These are phyloP conservation scores for Trichomycterus rosablanca DNA, from an alignment of 2,113 vertebrate genomes.

Conservation along the genomic window DNA sequence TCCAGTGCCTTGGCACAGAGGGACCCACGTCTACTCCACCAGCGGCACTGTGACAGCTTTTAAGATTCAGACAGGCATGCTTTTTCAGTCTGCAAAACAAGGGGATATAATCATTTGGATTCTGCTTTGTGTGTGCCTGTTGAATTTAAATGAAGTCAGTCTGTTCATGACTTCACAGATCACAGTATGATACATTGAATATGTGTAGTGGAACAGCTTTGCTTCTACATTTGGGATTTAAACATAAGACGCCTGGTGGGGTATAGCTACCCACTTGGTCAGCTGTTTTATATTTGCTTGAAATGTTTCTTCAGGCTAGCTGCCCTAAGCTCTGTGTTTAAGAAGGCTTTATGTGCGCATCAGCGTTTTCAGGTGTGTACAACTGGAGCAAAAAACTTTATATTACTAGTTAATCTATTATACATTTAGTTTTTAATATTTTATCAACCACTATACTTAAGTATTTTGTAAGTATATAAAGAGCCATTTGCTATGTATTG, in stretches of 20 bases:
- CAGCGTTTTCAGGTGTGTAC: no score
- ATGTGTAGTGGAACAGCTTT: no score
- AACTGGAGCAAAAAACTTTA: no score
- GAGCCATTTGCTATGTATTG: no score
- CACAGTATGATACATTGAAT: constrained; percentile 1
- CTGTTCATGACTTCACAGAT: background rate
- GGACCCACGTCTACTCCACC: constrained; percentile 10
- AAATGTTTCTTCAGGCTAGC: background rate
- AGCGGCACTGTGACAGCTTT: constrained; percentile 4
- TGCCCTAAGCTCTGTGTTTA: no score
- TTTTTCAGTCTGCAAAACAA: constrained; percentile 18
- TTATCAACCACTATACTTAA: no score
- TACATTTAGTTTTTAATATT: no score
- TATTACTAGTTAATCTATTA: no score
- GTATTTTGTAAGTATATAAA: no score
- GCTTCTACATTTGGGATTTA: no score
- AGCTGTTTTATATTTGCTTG: background rate
- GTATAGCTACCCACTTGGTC: background rate
- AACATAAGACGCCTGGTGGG: no score
- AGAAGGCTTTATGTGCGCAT: no score
- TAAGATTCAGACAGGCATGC: constrained; percentile 5
- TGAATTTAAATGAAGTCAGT: constrained; percentile 16
- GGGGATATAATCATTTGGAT: background rate
- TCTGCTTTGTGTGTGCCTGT: constrained; percentile 1
- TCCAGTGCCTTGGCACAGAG: constrained; percentile 6